Base-by-base conservation (phyloP, 53 echinoderm and acorn worm genomes). In the Echinarachnius parma region DNA sequence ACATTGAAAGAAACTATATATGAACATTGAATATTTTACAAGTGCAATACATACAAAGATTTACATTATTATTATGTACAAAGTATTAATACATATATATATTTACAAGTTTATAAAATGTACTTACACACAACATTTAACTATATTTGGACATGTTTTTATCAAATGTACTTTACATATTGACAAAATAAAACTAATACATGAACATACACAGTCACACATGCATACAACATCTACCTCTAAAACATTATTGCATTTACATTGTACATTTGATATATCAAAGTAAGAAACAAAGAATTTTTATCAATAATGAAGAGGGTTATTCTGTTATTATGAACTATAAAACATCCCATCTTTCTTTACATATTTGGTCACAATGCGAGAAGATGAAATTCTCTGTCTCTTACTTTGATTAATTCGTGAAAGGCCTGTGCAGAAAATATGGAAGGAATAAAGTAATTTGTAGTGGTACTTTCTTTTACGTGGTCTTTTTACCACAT, bases 1-100 rank as follows among this genome's bases (percentile, higher is more conserved):
- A 9, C 29, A 28, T 31, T 22, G 52, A 16, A 26, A 4, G 16
- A 48, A 68, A 68, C 28, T 21, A 68, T 52, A 68, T 50, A 52
- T 68, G 0, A 21, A 68, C 52, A 68, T 52, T 50, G 33, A 68
- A 68, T 68, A 68, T 68, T 49, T 18, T 68, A 68, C 68, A 68
- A 68, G 68, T 83, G 83, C 83, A 83, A 83, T 65, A 78, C 49
- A 33, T 76, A 64, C 67, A 59, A 68, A 27, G 52, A 52, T 9
- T 9, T 39, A 39, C 42, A 39, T 39, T 39, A 39, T 39, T 9
- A 49, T n/a, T 68, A 52, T 68, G 53, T 52, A 68, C 52, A 68
- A 68, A 52, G 52, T 68, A 52, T 52, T 28, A 32, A 30, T 9
- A 47, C 16, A 68, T 32, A 10, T 35, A 28, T 68, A 68, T 68